Evolutionary conservation across 1,140 invertebrate species (phyloP).

Genomic region (Rhopalosiphum padi): DNA sequence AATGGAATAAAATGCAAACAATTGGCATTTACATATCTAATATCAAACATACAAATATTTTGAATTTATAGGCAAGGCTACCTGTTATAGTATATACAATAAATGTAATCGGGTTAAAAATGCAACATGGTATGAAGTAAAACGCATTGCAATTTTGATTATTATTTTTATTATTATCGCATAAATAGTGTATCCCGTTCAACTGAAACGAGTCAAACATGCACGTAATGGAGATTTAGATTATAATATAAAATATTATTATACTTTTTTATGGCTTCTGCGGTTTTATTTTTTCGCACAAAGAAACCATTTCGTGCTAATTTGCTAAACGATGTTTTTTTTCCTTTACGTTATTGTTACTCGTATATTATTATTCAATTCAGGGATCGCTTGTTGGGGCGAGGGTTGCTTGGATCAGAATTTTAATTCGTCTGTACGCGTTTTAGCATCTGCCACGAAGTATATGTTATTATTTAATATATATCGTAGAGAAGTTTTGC

Average conservation of each 20-base stretch:
- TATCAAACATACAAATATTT: neutral
- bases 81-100: neutral
- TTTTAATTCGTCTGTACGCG: neutral
- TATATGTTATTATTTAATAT: neutral
- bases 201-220: neutral
- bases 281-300: neutral
- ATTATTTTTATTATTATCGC: neutral
- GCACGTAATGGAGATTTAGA: neutral
- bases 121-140: neutral
- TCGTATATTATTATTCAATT: slow-evolving; percentile 23
- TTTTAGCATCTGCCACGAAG: slow-evolving; percentile 10
- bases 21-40: neutral
- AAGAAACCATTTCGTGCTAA: neutral
- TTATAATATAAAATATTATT: neutral
- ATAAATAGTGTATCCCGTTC: neutral
- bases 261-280: neutral
- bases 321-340: neutral
- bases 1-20: neutral
- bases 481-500: neutral
- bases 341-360: neutral
- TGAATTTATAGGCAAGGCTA: neutral
- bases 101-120: neutral
- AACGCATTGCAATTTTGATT: neutral
- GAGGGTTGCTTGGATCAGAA: neutral
- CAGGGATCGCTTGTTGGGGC: neutral